Evolutionary conservation across 2,797 vertebrate species (phyloP).

Genomic region (Typhlichthys subterraneus): DNA sequence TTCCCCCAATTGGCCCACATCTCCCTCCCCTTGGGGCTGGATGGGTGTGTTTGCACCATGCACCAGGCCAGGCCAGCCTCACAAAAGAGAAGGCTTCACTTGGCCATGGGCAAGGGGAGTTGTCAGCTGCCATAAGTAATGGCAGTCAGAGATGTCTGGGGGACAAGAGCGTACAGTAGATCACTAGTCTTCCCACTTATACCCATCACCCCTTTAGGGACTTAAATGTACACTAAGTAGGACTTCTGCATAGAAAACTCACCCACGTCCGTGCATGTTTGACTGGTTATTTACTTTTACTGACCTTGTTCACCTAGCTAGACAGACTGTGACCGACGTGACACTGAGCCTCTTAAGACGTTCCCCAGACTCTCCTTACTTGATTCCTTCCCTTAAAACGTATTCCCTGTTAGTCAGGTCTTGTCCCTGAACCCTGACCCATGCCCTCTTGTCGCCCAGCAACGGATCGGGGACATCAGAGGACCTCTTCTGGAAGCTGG

Average conservation of each 20-base stretch:
- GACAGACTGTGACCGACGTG: conserved; percentile 73
- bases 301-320: conserved; percentile 51
- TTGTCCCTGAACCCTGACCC: conserved; percentile 16
- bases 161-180: no score
- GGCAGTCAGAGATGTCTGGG: not conserved
- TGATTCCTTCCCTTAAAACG: conserved; percentile 2
- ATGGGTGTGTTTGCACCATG: conserved; percentile 18
- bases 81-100: no score
- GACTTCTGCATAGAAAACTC: not conserved
- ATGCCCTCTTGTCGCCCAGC: conserved; percentile 66
- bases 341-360: conserved; percentile 7
- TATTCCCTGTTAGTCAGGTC: not conserved
- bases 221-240: not conserved
- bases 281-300: conserved; percentile 76
- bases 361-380: conserved; percentile 48
- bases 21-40: conserved; percentile 1
- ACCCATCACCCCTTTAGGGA: not conserved
- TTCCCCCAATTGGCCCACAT: conserved; percentile 7
- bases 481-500: conserved; percentile 98
- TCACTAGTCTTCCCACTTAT: not conserved
- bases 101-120: no score
- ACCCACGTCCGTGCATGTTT: conserved; percentile 56
- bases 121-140: not conserved
- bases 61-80: no score
- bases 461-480: conserved; percentile 97